These are phyloP conservation scores for Babyrousa celebensis DNA, from an alignment of 2,797 vertebrate genomes.

Conservation along the genomic window DNA sequence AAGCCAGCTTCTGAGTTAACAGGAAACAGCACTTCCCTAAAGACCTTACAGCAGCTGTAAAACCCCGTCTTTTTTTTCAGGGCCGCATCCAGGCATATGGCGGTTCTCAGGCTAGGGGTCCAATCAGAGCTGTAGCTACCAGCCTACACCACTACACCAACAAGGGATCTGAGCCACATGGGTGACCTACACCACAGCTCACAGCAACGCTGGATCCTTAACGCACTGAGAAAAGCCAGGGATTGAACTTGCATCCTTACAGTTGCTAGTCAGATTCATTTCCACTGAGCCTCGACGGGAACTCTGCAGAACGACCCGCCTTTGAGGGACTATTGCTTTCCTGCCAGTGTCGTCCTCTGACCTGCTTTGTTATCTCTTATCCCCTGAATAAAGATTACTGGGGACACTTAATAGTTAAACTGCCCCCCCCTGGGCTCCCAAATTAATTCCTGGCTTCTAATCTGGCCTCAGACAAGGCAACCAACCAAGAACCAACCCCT, in stretches of 20 bases:
- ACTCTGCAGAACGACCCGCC: not conserved
- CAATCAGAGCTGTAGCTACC: no score
- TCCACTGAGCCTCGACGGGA: no score
- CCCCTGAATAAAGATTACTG: not conserved
- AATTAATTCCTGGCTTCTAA: constrained; percentile 5
- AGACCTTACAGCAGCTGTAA: not conserved
- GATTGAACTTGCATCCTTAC: no score
- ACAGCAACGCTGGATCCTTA: no score
- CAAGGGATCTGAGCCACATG: no score
- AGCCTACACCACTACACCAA: no score
- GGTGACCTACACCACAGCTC: no score
- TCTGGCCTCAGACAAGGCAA: not conserved
- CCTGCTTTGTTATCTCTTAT: not conserved
- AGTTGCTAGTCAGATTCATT: no score
- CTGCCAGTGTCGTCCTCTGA: not conserved
- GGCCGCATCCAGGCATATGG: no score
- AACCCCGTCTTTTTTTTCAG: not conserved
- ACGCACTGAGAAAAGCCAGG: no score
- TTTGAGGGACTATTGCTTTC: not conserved
- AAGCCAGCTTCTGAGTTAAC: not conserved
- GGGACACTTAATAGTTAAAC: not conserved
- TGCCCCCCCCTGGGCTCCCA: not conserved
- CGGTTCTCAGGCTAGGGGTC: no score
- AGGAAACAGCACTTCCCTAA: not conserved
- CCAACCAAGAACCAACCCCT: not conserved